phyloP scores from a whole-genome alignment of 2,888 invertebrate genomes.

The Linyphia triangularis region DNA sequence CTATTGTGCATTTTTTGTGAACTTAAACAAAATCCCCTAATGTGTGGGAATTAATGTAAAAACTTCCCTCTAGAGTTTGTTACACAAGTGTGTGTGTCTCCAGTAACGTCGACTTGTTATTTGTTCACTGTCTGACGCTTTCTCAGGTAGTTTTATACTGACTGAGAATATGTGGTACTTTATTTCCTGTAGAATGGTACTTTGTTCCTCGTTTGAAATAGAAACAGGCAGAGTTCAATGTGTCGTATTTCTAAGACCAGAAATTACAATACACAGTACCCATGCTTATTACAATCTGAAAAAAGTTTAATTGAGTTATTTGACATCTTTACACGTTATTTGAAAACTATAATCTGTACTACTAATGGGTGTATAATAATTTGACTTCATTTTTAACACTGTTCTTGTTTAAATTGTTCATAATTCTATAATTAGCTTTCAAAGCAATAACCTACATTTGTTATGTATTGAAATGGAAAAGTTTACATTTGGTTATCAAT shows the following conservation, averaged over 20 bases:
- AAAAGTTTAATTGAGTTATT: neutral
- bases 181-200: conserved; percentile 65
- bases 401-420: neutral
- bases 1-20: conserved; percentile 4
- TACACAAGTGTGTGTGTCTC: conserved; percentile 45
- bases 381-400: neutral
- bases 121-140: conserved; percentile 54
- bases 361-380: too few relatives aligned
- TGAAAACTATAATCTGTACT: neutral
- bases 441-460: conserved; percentile 41
- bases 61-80: conserved; percentile 43
- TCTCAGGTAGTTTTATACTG: conserved; percentile 64
- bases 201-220: conserved; percentile 69
- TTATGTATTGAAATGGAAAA: neutral
- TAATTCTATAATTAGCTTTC: conserved; percentile 36
- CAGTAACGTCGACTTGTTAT: conserved; percentile 43
- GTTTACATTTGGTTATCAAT: neutral
- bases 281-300: neutral
- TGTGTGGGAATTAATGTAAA: conserved; percentile 1
- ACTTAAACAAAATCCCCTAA: conserved; percentile 17
- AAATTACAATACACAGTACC: neutral
- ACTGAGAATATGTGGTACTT: conserved; percentile 46
- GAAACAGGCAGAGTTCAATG: conserved; percentile 29
- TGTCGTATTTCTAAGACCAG: neutral
- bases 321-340: neutral